A percentile compares a stretch with the other conserved stretches of the same genome.
Evolutionary conservation across 35 echinoderm and acorn worm genomes (phyloP).

Genomic region (Heliocidaris erythrogramma): DNA sequence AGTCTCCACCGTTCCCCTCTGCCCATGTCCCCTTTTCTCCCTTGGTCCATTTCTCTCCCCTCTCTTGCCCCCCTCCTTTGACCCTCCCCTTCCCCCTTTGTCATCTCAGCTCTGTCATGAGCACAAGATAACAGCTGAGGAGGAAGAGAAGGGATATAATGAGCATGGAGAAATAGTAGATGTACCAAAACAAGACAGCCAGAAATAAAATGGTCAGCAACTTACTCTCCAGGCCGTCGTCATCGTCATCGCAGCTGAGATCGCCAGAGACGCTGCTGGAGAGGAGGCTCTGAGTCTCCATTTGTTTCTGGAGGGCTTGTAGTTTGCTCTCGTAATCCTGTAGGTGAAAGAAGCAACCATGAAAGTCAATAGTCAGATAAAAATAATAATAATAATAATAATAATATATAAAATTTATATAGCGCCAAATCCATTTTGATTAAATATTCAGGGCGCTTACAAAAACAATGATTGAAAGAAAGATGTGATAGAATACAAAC

Average conservation of each 20-base stretch:
- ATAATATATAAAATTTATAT: too few species aligned
- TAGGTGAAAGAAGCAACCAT: too few species aligned
- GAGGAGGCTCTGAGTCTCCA: slow-evolving; percentile 79
- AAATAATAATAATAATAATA: too few species aligned
- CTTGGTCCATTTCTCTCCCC: not conserved
- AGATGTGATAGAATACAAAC: too few species aligned
- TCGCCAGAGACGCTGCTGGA: slow-evolving; percentile 75
- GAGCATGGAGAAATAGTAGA: slow-evolving; percentile 87
- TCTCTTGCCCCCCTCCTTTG: slow-evolving; percentile 12
- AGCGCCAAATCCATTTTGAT: too few species aligned
- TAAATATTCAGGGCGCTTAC: too few species aligned
- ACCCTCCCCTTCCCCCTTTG: slow-evolving; percentile 45
- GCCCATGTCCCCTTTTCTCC: not conserved
- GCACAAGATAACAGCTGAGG: slow-evolving; percentile 86
- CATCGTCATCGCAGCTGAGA: slow-evolving; percentile 75
- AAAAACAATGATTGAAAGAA: too few species aligned
- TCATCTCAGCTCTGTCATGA: slow-evolving; percentile 87
- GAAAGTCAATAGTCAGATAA: too few species aligned
- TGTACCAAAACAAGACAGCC: slow-evolving; percentile 89
- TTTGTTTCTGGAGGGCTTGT: slow-evolving; percentile 90
- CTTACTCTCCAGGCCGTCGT: slow-evolving; percentile 98
- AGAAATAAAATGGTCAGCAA: slow-evolving; percentile 92
- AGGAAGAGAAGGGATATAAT: slow-evolving; percentile 88
- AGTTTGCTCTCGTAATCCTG: slow-evolving; percentile 97
- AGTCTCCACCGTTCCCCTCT: not conserved